Evolutionary conservation across 2,797 vertebrate species (phyloP).

Genomic region (Brachymystax lenok): DNA sequence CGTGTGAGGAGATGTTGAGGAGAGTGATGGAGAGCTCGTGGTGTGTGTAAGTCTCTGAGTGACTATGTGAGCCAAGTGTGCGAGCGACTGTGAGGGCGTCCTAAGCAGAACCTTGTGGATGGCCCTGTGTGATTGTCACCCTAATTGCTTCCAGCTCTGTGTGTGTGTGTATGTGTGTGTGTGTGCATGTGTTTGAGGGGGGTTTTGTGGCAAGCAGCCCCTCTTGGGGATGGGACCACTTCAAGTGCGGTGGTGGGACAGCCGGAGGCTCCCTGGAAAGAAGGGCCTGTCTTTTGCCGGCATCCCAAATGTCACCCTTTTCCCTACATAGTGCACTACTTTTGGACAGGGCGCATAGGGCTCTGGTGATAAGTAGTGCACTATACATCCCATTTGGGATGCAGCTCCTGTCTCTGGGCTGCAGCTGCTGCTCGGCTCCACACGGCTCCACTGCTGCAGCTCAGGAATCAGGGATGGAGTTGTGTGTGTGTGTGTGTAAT

Average conservation of each 20-base stretch:
- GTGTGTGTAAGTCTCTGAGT: conserved; percentile 48
- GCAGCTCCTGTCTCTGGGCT: conserved; percentile 29
- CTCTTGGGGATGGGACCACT: conserved; percentile 68
- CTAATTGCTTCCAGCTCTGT: conserved; percentile 69
- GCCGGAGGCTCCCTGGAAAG: conserved; percentile 52
- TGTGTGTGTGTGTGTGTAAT: not conserved
- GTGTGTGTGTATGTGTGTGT: conserved; percentile 8
- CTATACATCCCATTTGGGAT: not conserved
- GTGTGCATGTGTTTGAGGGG: not conserved
- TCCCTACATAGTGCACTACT: not conserved
- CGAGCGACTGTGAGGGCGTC: conserved; percentile 45
- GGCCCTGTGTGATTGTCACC: conserved; percentile 48
- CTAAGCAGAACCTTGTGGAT: conserved; percentile 42
- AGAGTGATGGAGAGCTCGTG: conserved; percentile 36
- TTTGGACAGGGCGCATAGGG: not conserved
- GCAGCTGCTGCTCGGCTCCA: conserved; percentile 45
- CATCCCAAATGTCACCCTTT: not conserved
- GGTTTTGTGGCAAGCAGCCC: conserved; percentile 35
- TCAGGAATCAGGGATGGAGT: conserved; percentile 40
- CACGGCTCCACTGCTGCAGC: not conserved
- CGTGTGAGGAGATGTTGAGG: conserved; percentile 21
- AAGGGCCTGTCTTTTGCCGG: conserved; percentile 2
- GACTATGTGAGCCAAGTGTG: conserved; percentile 56
- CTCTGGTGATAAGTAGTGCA: not conserved
- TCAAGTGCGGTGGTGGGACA: conserved; percentile 64